phyloP scores from a whole-genome alignment of 2,113 vertebrate species.

The Anthoscopus minutus region DNA sequence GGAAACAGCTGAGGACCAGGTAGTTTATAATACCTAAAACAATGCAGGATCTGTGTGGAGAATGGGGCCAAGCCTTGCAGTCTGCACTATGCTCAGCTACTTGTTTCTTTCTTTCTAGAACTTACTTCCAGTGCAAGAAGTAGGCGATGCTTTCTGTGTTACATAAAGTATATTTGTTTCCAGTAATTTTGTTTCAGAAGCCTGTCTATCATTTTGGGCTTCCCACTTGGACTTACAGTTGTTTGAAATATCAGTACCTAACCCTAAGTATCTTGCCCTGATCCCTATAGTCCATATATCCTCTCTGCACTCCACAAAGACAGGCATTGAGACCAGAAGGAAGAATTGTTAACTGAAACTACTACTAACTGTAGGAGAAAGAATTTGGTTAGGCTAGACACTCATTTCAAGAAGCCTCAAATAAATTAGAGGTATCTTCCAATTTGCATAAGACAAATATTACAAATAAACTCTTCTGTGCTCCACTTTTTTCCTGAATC shows the following conservation, averaged over 20 bases:
- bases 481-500: not conserved
- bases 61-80: not conserved
- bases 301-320: not conserved
- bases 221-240: not conserved
- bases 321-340: not conserved
- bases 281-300: not conserved
- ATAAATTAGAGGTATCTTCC: not conserved
- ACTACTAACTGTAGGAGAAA: not conserved
- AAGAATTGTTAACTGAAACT: not conserved
- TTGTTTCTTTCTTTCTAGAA: not conserved
- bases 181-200: not conserved
- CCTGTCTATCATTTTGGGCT: not conserved
- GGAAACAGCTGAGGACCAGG: not conserved
- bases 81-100: not conserved
- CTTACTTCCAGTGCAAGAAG: not conserved
- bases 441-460: not conserved
- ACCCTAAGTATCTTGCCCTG: not conserved
- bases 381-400: not conserved
- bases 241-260: not conserved
- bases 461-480: not conserved
- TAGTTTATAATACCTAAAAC: not conserved
- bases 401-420: not conserved
- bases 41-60: not conserved
- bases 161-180: not conserved
- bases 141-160: not conserved